Percentiles rank a stretch among this genome's conserved stretches.
Conservation (phyloP, 2,113 vertebrate species). For the Choloepus hoffmanni region DNA sequence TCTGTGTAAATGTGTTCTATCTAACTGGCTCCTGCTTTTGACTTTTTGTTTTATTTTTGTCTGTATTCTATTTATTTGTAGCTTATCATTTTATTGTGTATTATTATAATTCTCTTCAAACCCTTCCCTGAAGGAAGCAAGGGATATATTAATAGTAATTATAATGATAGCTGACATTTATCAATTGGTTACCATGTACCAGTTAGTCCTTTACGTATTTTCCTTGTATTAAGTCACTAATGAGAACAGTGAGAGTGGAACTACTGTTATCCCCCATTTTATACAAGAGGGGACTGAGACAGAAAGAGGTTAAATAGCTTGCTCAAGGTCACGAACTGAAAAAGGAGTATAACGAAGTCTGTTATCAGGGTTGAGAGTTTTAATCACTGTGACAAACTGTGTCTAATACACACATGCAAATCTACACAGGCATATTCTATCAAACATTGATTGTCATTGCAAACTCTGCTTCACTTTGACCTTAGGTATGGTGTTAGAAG, state of each 20-base stretch:
- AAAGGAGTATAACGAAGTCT: not conserved
- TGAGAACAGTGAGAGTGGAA: not conserved
- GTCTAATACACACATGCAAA: not conserved
- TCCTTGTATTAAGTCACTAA: not conserved
- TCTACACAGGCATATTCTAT: not conserved
- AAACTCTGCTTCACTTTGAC: not conserved
- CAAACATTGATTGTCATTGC: not conserved
- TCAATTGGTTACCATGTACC: not conserved
- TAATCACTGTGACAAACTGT: not conserved
- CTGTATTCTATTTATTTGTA: not conserved
- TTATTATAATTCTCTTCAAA: constrained; percentile 35
- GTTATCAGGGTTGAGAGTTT: not conserved
- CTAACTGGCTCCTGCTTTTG: not conserved
- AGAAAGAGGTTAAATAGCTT: not conserved
- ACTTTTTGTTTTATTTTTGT: not conserved
- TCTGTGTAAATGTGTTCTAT: not conserved
- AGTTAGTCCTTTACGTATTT: not conserved
- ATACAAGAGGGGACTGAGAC: not conserved
- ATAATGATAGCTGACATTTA: not conserved
- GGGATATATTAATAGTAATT: not conserved
- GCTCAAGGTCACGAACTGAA: not conserved
- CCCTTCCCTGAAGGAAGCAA: not conserved
- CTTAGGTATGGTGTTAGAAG: not conserved
- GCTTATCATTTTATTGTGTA: not conserved
- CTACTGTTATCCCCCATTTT: not conserved